phyloP scores from a whole-genome alignment of 2,797 vertebrate genomes.

The Phoeniculus purpureus region DNA sequence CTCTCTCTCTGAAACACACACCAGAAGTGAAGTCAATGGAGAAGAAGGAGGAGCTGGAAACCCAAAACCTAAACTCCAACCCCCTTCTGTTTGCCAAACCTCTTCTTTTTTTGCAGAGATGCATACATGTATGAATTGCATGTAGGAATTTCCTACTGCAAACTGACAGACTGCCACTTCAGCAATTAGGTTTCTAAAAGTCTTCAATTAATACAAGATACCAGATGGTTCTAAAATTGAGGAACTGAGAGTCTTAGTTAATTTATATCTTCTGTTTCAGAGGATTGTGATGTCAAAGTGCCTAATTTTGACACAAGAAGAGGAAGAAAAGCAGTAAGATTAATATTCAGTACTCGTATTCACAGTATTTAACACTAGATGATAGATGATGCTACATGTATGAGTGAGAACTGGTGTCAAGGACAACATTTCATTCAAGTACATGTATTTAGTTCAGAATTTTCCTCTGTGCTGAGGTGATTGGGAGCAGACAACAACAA shows the following conservation, averaged over 20 bases:
- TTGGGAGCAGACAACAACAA: background rate
- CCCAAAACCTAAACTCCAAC: no score
- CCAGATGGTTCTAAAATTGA: background rate
- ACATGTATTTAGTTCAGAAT: background rate
- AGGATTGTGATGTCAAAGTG: background rate
- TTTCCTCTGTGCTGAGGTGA: background rate
- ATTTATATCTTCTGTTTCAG: background rate
- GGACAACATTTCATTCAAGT: constrained; percentile 27
- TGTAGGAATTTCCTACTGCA: background rate
- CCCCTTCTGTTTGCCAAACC: no score
- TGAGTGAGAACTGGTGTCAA: constrained; percentile 25
- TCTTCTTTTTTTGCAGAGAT: no score
- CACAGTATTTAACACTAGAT: constrained; percentile 10
- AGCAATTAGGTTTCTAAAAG: background rate
- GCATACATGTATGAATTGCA: no score
- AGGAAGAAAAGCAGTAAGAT: background rate
- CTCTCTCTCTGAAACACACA: no score
- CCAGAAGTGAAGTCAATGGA: no score
- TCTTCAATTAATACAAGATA: background rate
- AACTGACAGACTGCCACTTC: background rate
- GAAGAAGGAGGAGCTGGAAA: no score
- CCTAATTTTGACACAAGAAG: background rate
- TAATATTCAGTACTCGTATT: constrained; percentile 4
- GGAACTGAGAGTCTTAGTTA: background rate
- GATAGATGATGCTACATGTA: background rate